A percentile compares a stretch with the other conserved stretches of the same genome.
phyloP scores from a whole-genome alignment of 2,797 vertebrate species.

The Babyrousa celebensis region DNA sequence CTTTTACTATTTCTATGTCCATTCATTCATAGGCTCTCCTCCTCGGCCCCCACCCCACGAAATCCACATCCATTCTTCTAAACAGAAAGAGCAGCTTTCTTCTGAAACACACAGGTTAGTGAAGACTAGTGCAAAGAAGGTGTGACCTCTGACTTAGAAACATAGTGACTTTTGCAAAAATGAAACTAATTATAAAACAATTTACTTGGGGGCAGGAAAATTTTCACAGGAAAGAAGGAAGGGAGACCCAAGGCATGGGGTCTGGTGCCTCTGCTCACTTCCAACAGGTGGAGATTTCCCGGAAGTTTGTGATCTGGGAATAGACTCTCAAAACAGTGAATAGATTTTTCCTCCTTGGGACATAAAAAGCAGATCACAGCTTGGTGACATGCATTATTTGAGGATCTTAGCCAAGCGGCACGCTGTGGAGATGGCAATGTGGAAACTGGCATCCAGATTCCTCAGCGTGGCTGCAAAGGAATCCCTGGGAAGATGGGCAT shows the following conservation, averaged over 20 bases:
- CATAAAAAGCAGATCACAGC: accelerated
- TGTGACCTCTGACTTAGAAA: not conserved
- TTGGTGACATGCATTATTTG: not conserved
- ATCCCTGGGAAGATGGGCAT: not conserved
- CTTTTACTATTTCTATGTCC: conserved; percentile 55
- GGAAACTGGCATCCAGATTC: not conserved
- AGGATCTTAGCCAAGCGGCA: not conserved
- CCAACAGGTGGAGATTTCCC: not conserved
- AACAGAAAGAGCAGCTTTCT: not conserved
- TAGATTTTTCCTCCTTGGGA: not conserved
- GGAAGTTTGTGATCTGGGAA: not conserved
- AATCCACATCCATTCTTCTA: not conserved
- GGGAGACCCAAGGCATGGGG: accelerated
- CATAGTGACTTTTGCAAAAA: not conserved
- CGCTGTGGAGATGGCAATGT: not conserved
- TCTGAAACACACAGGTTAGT: not conserved
- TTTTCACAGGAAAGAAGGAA: not conserved
- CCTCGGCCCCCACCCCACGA: not conserved
- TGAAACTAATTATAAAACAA: not conserved
- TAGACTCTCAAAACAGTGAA: not conserved
- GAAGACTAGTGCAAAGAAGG: not conserved
- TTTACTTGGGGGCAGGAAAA: not conserved
- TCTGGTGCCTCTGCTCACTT: no score
- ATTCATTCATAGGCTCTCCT: conserved; percentile 66
- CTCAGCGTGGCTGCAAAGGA: no score